phyloP scores from a whole-genome alignment of 2,888 invertebrate species.

The Venusia cambrica region DNA sequence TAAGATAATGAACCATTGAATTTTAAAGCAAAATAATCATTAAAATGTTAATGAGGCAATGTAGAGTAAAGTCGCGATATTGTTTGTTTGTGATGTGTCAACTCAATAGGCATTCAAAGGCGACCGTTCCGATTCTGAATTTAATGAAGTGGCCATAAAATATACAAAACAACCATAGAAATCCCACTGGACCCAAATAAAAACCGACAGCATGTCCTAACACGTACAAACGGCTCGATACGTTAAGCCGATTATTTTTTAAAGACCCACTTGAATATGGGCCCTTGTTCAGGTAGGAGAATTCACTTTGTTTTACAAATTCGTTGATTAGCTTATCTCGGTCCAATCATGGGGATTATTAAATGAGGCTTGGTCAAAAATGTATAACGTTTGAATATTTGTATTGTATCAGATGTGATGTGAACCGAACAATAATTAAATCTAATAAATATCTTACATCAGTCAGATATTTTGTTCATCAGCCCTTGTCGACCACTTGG shows the following conservation, averaged over 20 bases:
- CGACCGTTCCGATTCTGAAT: constrained; percentile 52
- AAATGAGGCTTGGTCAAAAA: constrained; percentile 14
- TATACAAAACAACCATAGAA: constrained; percentile 66
- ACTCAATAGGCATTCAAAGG: constrained; percentile 51
- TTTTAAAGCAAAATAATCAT: too few relatives aligned
- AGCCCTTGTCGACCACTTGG: too few relatives aligned
- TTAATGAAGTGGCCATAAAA: constrained; percentile 73
- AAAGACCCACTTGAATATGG: constrained; percentile 37
- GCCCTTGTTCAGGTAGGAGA: constrained; percentile 48
- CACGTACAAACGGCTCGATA: constrained; percentile 71
- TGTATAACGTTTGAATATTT: constrained; percentile 6
- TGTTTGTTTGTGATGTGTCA: constrained; percentile 63
- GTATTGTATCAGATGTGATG: too few relatives aligned
- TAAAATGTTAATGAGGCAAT: background rate
- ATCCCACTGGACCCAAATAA: constrained; percentile 66
- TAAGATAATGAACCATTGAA: too few relatives aligned
- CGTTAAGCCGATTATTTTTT: constrained; percentile 68
- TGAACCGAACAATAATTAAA: too few relatives aligned
- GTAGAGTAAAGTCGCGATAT: constrained; percentile 11
- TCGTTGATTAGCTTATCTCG: constrained; percentile 54
- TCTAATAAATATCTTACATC: too few relatives aligned
- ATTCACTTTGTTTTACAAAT: constrained; percentile 64
- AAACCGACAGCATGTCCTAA: constrained; percentile 68
- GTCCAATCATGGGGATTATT: constrained; percentile 33
- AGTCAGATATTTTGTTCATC: too few relatives aligned